Conservation (phyloP, 2,888 invertebrate species). For the Smittia sp. region DNA sequence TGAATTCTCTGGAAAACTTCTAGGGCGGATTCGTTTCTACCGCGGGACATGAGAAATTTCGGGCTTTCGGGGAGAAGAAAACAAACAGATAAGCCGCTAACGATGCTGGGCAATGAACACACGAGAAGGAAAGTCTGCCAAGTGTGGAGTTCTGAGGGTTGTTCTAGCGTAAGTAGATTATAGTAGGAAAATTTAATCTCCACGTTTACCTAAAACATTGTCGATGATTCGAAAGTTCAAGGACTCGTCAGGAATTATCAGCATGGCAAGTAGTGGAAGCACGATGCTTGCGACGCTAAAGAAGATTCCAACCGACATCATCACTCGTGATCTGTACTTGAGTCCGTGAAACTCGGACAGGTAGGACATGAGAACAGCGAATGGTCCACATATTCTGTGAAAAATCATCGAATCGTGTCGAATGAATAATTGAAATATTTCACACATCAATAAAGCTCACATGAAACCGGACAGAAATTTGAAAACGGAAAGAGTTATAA, state of each 20-base stretch:
- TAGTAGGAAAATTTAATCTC: neutral
- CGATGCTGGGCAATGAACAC: constrained; percentile 61
- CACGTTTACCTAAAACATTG: constrained; percentile 49
- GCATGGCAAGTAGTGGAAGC: constrained; percentile 69
- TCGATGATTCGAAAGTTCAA: constrained; percentile 56
- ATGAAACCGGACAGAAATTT: constrained; percentile 72
- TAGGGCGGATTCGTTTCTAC: constrained; percentile 65
- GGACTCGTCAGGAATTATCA: constrained; percentile 61
- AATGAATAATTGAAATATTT: neutral
- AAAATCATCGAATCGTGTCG: no score
- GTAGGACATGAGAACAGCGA: constrained; percentile 69
- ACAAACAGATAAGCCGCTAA: constrained; percentile 60
- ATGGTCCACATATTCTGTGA: constrained; percentile 65
- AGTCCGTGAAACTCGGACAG: constrained; percentile 70
- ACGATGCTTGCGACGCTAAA: constrained; percentile 63
- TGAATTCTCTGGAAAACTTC: constrained; percentile 64
- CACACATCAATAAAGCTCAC: constrained; percentile 56
- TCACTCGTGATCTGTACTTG: constrained; percentile 62
- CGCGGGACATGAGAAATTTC: constrained; percentile 70
- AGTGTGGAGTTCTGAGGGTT: constrained; percentile 58
- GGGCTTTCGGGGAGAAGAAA: constrained; percentile 73
- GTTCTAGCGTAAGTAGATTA: no score
- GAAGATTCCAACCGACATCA: constrained; percentile 66
- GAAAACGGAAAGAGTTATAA: constrained; percentile 64
- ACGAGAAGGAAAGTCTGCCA: constrained; percentile 64